Evolutionary conservation across 2,888 invertebrate genomes (phyloP).

Genomic region (Tricholauxania praeusta): DNA sequence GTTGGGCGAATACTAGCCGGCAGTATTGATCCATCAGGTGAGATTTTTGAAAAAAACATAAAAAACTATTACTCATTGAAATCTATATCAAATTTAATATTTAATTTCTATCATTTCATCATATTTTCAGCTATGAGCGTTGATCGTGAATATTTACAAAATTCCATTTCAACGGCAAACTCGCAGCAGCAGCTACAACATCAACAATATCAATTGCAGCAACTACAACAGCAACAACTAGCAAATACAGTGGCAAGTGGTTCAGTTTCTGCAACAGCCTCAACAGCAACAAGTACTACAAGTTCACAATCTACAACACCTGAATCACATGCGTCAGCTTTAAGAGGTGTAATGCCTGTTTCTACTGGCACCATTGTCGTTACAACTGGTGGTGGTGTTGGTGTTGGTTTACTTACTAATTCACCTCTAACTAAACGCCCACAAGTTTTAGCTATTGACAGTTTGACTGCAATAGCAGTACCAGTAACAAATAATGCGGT

Average conservation of each 20-base stretch:
- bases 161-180: slow-evolving; percentile 53
- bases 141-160: slow-evolving; percentile 65
- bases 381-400: neutral
- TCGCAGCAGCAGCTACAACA: slow-evolving; percentile 44
- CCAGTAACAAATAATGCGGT: slow-evolving; percentile 28
- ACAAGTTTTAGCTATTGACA: slow-evolving; percentile 20
- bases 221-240: slow-evolving; percentile 36
- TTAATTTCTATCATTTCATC: slow-evolving; percentile 6
- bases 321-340: slow-evolving; percentile 31
- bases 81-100: neutral
- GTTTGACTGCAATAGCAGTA: slow-evolving; percentile 35
- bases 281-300: slow-evolving; percentile 43
- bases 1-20: slow-evolving; percentile 85
- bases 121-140: slow-evolving; percentile 60
- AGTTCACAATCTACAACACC: slow-evolving; percentile 38
- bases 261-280: slow-evolving; percentile 13
- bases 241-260: slow-evolving; percentile 31
- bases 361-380: slow-evolving; percentile 34
- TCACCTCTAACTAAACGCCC: neutral
- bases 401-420: neutral
- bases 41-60: slow-evolving; percentile 46
- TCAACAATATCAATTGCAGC: slow-evolving; percentile 24
- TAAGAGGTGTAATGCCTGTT: slow-evolving; percentile 18
- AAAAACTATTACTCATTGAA: neutral
- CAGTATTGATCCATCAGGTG: slow-evolving; percentile 74